Conservation (phyloP, 2,113 vertebrate species). For the Eira barbara region DNA sequence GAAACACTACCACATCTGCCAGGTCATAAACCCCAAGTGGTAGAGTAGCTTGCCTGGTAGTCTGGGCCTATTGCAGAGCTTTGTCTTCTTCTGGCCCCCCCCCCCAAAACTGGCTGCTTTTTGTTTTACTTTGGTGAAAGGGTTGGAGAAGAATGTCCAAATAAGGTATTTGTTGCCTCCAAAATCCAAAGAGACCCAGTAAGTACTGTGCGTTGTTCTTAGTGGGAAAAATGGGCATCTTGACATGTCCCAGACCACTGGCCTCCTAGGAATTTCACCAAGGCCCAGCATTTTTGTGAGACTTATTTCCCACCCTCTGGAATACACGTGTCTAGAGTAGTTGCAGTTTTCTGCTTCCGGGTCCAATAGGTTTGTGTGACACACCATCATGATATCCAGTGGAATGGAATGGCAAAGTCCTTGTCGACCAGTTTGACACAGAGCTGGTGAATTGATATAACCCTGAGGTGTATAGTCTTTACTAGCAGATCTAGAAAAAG, state of each 20-base stretch:
- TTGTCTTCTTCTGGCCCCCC: not conserved
- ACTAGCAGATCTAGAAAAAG: not conserved
- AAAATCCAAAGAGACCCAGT: not conserved
- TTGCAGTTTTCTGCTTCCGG: not conserved
- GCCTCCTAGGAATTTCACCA: not conserved
- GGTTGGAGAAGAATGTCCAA: not conserved
- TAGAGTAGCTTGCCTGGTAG: not conserved
- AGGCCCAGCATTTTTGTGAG: not conserved
- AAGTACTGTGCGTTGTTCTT: not conserved
- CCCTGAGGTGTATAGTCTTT: not conserved
- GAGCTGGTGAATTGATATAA: not conserved
- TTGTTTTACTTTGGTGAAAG: not conserved
- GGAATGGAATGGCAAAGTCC: not conserved
- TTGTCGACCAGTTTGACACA: not conserved
- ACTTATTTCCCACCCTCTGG: not conserved
- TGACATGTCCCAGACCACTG: not conserved
- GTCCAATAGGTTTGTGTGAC: not conserved
- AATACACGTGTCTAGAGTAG: not conserved
- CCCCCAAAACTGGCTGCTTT: not conserved
- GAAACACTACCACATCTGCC: not conserved
- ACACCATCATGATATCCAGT: not conserved
- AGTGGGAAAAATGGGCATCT: not conserved
- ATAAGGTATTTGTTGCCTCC: not conserved
- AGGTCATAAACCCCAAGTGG: not conserved
- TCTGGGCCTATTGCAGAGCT: not conserved